Evolutionary conservation across 1,140 invertebrate genomes (phyloP), one percentile per base, ranked within the genome.

Genomic region (Acromyrmex charruanus): DNA sequence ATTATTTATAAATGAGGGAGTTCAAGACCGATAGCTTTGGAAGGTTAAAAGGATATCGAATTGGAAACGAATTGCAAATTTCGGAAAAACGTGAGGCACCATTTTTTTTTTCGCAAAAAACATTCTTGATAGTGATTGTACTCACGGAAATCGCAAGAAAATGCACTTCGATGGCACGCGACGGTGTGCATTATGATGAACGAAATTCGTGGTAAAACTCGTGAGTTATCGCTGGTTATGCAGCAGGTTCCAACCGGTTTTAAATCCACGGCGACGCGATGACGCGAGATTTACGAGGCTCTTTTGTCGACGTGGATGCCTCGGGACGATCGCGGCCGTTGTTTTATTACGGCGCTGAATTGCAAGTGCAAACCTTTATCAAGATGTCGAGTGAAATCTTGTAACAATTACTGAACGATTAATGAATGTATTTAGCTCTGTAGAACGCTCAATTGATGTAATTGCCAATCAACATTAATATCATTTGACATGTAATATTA

Each of bases 191-290:
- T 59, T 79, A 77, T 53, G 59, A 72, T 61, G 25, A 68, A 89
- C 84, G 88, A 89, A 87, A 90, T 88, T 88, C 55, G 51, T 53
- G 69, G 77, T 88, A 88, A 90, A 90, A 90, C 81, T 88, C 71
- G 77, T 87, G 88, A 82, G 58, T 69, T 89, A 87, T 86, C 66
- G 75, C 72, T 81, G 86, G 59, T 74, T 72, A 86, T 75, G 49
- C 72, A 68, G 81, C 85, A 66, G 25, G 31, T 53, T 44, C 63
- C 51, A 91, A 91, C 90, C 90, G 90, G 90, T 91, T 91, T 91
- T 91, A 91, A 91, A 91, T 91, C 87, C 84, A 88, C 89, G 61
- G 61, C 72, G 63, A 84, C 84, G 77, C 89, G 79, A 87, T 91
- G 90, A 91, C 84, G 89, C 72, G 58, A 88, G 86, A 90, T 90